phyloP scores from a whole-genome alignment of 2,797 vertebrate species.

The Danio choprae region DNA sequence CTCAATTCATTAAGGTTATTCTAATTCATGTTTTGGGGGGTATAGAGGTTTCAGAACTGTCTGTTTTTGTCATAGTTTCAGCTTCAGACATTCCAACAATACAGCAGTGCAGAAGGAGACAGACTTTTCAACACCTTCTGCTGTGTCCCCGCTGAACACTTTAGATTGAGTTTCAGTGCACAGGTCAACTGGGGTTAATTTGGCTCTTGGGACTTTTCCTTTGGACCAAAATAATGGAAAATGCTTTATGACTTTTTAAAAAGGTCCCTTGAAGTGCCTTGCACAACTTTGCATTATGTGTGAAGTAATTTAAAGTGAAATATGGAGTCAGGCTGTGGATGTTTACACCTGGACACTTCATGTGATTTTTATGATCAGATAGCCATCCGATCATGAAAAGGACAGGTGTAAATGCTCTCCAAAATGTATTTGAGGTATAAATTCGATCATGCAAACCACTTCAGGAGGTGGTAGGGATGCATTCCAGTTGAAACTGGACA shows the following conservation, averaged over 20 bases:
- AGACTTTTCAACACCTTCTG: slow-evolving; percentile 25
- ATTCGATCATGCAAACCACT: no score
- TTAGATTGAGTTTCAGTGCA: slow-evolving; percentile 35
- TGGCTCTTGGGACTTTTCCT: slow-evolving; percentile 22
- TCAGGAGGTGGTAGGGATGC: no score
- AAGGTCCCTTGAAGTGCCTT: no score
- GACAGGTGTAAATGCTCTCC: no score
- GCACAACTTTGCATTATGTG: no score
- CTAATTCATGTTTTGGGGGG: slow-evolving; percentile 7
- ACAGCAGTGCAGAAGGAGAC: slow-evolving; percentile 16
- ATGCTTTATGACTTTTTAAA: not conserved
- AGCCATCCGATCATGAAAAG: no score
- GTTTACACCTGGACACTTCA: no score
- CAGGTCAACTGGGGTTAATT: slow-evolving; percentile 49
- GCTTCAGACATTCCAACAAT: slow-evolving; percentile 5
- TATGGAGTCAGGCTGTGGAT: no score
- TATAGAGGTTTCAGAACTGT: slow-evolving; percentile 6
- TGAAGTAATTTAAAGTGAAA: no score
- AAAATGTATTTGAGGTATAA: no score
- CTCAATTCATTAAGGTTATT: not conserved
- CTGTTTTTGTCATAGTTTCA: slow-evolving; percentile 24
- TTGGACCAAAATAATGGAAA: not conserved
- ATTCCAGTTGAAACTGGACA: no score
- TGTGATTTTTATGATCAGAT: no score
- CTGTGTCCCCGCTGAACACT: slow-evolving; percentile 22